Conservation (phyloP, 2,113 vertebrate genomes). For the Planiliza haematocheilus region DNA sequence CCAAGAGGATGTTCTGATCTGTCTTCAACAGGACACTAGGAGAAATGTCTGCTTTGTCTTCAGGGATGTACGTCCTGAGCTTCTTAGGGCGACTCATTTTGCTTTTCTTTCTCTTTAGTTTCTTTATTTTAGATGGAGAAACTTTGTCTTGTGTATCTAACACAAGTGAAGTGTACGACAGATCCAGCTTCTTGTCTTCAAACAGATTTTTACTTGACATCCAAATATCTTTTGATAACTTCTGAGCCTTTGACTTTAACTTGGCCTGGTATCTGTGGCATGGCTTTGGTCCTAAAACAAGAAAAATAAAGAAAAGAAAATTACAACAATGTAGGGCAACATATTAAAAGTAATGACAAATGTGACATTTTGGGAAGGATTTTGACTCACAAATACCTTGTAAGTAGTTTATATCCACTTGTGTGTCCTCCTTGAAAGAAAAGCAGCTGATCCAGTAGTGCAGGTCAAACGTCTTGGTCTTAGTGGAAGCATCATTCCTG, state of each 20-base stretch:
- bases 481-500: fast-evolving
- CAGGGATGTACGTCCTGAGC: slow-evolving; percentile 10
- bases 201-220: slow-evolving; percentile 4
- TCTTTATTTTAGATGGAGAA: slow-evolving; percentile 28
- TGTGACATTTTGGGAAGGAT: no score
- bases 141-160: slow-evolving; percentile 6
- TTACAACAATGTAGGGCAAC: no score
- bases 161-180: slow-evolving; percentile 26
- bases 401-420: not conserved
- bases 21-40: slow-evolving; percentile 26
- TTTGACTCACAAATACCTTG: slow-evolving; percentile 28
- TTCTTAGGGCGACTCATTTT: slow-evolving; percentile 11
- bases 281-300: not conserved
- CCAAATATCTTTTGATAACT: slow-evolving; percentile 11
- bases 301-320: not conserved
- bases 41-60: not conserved
- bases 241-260: slow-evolving; percentile 6
- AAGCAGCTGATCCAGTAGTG: slow-evolving; percentile 37
- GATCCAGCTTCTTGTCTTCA: not conserved
- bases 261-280: slow-evolving; percentile 1
- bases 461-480: slow-evolving; percentile 1
- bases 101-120: slow-evolving; percentile 16
- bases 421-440: slow-evolving; percentile 10
- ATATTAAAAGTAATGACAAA: no score
- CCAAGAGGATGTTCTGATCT: not conserved